A percentile compares a stretch with the other conserved stretches of the same genome.
phyloP scores from a whole-genome alignment of 2,797 vertebrate species.

The Monodelphis domestica region DNA sequence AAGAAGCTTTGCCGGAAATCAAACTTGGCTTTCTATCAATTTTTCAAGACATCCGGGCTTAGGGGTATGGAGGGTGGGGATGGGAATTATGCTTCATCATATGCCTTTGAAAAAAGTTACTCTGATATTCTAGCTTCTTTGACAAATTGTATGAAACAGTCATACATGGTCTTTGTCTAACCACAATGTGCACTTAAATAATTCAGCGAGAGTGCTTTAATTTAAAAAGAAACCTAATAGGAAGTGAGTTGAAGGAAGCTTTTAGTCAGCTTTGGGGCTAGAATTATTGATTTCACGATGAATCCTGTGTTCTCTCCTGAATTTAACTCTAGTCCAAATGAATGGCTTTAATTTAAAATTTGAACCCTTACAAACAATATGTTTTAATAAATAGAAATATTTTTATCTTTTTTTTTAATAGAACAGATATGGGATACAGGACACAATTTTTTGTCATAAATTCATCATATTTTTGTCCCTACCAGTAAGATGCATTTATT shows the following conservation, averaged over 20 bases:
- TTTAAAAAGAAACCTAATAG: slow-evolving; percentile 84
- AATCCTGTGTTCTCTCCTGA: slow-evolving; percentile 87
- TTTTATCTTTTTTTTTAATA: slow-evolving; percentile 82
- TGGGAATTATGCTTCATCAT: slow-evolving; percentile 51
- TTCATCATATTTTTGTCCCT: slow-evolving; percentile 75
- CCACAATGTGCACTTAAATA: slow-evolving; percentile 84
- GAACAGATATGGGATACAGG: slow-evolving; percentile 82
- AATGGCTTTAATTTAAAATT: slow-evolving; percentile 85
- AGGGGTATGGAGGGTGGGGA: no score
- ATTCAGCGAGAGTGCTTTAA: slow-evolving; percentile 85
- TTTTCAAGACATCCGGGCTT: slow-evolving; percentile 59
- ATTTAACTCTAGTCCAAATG: slow-evolving; percentile 85
- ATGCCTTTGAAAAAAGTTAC: slow-evolving; percentile 55
- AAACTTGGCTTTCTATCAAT: slow-evolving; percentile 63
- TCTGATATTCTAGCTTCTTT: slow-evolving; percentile 53
- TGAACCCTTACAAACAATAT: slow-evolving; percentile 84
- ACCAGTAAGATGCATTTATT: slow-evolving; percentile 87
- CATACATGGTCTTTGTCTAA: slow-evolving; percentile 77
- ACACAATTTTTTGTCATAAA: slow-evolving; percentile 80
- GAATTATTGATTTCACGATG: slow-evolving; percentile 91
- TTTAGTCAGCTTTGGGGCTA: slow-evolving; percentile 88
- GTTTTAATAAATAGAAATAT: slow-evolving; percentile 81
- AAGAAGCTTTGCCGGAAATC: slow-evolving; percentile 58
- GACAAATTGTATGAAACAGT: slow-evolving; percentile 74
- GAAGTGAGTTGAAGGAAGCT: slow-evolving; percentile 88